Evolutionary conservation across 64 coral and sea anemone genomes (phyloP).

Genomic region (Pachyseris speciosa): DNA sequence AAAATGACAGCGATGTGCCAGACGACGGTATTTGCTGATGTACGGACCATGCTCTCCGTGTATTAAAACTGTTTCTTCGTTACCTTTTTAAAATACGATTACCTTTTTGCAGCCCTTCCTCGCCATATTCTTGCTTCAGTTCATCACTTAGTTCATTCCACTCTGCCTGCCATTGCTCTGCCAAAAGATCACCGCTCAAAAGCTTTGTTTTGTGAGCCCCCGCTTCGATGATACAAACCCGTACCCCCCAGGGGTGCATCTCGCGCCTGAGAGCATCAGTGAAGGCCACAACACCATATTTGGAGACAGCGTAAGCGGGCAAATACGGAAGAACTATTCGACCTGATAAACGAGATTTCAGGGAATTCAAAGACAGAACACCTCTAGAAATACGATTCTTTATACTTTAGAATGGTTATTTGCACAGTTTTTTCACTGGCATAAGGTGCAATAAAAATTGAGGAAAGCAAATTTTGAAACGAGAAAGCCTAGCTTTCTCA

Average conservation of each 20-base stretch:
- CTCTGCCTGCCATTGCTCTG: conserved; percentile 20
- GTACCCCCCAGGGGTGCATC: conserved; percentile 50
- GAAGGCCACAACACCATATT: conserved; percentile 67
- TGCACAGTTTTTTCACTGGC: too few relatives aligned
- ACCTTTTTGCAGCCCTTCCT: conserved; percentile 39
- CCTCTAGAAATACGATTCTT: too few relatives aligned
- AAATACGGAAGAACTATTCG: conserved; percentile 17
- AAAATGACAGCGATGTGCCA: too few relatives aligned
- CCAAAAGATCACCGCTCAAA: not conserved
- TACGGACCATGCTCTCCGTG: too few relatives aligned
- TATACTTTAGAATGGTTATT: too few relatives aligned
- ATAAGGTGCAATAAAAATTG: too few relatives aligned
- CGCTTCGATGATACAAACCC: conserved; percentile 57
- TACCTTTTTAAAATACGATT: not conserved
- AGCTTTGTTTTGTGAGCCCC: conserved; percentile 59
- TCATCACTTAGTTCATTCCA: conserved; percentile 55
- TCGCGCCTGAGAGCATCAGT: conserved; percentile 65
- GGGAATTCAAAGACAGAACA: not conserved
- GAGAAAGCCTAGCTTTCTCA: too few relatives aligned
- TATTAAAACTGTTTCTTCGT: too few relatives aligned
- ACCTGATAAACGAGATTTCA: not conserved
- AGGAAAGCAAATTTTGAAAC: too few relatives aligned
- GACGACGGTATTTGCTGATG: too few relatives aligned
- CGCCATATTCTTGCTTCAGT: conserved; percentile 35
- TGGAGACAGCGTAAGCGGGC: conserved; percentile 34